These are phyloP conservation scores for Halisarca cf. caerulea DNA, from an alignment of 37 sponge, comb jelly and placozoan genomes.

Conservation along the genomic window DNA sequence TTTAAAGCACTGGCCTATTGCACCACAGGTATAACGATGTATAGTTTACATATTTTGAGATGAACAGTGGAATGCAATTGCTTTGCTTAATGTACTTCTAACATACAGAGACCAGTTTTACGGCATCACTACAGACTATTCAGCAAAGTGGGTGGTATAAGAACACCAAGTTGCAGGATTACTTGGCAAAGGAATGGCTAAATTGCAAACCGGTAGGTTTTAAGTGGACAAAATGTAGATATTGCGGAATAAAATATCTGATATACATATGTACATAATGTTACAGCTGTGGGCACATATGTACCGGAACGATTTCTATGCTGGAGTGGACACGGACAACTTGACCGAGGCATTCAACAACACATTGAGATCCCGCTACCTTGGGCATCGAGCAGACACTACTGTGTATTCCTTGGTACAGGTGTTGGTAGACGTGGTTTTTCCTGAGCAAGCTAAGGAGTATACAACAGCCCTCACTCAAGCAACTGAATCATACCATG, in stretches of 20 bases:
- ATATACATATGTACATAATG: background rate
- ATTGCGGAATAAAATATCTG: too few species aligned
- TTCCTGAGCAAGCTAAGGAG: slow-evolving; percentile 22
- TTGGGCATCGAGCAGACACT: slow-evolving; percentile 24
- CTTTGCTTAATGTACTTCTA: too few species aligned
- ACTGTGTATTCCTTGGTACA: slow-evolving; percentile 33
- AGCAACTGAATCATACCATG: slow-evolving; percentile 10
- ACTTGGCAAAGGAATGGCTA: slow-evolving; percentile 37
- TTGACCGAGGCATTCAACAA: slow-evolving; percentile 43
- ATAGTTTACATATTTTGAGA: too few species aligned
- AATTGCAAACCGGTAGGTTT: slow-evolving; percentile 33
- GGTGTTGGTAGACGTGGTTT: slow-evolving; percentile 29
- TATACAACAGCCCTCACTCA: slow-evolving; percentile 11
- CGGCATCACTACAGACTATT: background rate
- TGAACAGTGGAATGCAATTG: too few species aligned
- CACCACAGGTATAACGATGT: background rate
- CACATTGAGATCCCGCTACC: slow-evolving; percentile 25
- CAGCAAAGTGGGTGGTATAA: slow-evolving; percentile 7
- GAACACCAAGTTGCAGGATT: slow-evolving; percentile 21
- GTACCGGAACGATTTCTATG: slow-evolving; percentile 19
- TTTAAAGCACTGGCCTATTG: background rate
- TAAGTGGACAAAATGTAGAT: background rate
- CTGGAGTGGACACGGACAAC: slow-evolving; percentile 39
- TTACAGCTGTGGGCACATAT: slow-evolving; percentile 38
- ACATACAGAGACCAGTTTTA: slow-evolving; percentile 28